phyloP scores from a whole-genome alignment of 2,797 vertebrate species.

The Alauda arvensis region DNA sequence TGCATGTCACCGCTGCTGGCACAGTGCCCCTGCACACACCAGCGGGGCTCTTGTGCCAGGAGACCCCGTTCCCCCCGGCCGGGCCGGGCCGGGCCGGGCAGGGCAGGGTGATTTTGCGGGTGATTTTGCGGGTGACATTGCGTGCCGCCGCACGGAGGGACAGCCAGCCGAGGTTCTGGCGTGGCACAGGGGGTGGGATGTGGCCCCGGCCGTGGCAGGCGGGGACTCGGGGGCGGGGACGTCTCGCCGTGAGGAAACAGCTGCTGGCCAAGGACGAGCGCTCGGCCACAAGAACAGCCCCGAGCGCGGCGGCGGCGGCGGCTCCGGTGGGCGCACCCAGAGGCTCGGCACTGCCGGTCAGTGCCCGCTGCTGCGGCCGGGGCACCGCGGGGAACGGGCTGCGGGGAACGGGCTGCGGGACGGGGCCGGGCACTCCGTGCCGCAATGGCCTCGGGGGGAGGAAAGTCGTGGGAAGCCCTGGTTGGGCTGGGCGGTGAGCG shows the following conservation, averaged over 20 bases:
- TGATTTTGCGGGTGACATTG: accelerated
- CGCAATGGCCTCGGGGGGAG: neutral
- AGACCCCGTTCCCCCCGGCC: neutral
- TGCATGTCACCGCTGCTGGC: neutral
- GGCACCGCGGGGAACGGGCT: neutral
- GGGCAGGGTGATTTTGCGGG: too few relatives aligned
- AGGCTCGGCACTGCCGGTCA: neutral
- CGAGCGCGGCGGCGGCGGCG: neutral
- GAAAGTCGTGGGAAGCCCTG: neutral
- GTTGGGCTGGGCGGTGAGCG: neutral
- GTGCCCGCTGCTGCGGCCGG: neutral
- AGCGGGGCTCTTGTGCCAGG: accelerated
- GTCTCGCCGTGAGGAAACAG: neutral
- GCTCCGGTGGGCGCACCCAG: neutral
- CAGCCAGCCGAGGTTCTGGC: neutral
- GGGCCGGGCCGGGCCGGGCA: too few relatives aligned
- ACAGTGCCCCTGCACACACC: neutral
- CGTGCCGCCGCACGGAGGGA: accelerated
- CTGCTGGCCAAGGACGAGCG: conserved; percentile 21
- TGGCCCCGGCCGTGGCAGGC: neutral
- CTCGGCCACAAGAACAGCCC: neutral
- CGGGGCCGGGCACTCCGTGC: neutral
- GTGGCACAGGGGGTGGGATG: neutral
- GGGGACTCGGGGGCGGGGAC: conserved; percentile 18
- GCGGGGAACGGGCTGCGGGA: too few relatives aligned